These are phyloP conservation scores for Sesamia inferens DNA, from an alignment of 2,888 invertebrate genomes.

Conservation along the genomic window DNA sequence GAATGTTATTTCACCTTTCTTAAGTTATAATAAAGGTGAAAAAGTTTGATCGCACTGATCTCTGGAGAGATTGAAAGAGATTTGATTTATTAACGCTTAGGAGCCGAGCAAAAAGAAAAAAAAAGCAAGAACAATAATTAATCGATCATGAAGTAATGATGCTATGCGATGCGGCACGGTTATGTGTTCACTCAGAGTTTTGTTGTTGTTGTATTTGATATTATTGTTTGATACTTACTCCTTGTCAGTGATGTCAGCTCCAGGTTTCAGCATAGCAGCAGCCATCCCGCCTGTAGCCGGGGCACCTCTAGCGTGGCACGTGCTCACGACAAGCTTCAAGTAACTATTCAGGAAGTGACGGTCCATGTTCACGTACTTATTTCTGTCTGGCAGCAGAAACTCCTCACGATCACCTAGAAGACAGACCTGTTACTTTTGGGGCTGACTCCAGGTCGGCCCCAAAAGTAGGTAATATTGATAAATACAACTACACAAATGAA, in stretches of 20 bases:
- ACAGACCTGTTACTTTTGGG: neutral
- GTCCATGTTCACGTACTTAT: slow-evolving; percentile 92
- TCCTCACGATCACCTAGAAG: slow-evolving; percentile 87
- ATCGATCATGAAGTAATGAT: neutral
- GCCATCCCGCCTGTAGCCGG: slow-evolving; percentile 93
- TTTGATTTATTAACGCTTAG: too few species aligned
- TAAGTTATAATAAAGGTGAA: neutral
- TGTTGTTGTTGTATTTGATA: neutral
- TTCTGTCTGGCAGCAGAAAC: slow-evolving; percentile 92
- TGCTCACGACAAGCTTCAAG: slow-evolving; percentile 89
- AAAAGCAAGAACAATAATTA: too few species aligned
- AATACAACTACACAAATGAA: neutral
- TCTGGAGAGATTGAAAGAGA: too few species aligned
- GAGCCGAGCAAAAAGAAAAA: too few species aligned
- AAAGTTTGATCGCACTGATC: neutral
- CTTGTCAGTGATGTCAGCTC: slow-evolving; percentile 72
- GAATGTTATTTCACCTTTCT: too few species aligned
- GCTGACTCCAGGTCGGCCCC: too few species aligned
- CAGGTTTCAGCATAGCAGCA: slow-evolving; percentile 89
- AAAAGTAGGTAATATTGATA: neutral
- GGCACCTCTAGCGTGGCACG: slow-evolving; percentile 91
- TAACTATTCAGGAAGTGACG: slow-evolving; percentile 91
- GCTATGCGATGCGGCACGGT: neutral
- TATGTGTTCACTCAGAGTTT: neutral
- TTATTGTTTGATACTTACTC: slow-evolving; percentile 71